Conservation (phyloP, 2,797 vertebrate genomes). For the Picus viridis region DNA sequence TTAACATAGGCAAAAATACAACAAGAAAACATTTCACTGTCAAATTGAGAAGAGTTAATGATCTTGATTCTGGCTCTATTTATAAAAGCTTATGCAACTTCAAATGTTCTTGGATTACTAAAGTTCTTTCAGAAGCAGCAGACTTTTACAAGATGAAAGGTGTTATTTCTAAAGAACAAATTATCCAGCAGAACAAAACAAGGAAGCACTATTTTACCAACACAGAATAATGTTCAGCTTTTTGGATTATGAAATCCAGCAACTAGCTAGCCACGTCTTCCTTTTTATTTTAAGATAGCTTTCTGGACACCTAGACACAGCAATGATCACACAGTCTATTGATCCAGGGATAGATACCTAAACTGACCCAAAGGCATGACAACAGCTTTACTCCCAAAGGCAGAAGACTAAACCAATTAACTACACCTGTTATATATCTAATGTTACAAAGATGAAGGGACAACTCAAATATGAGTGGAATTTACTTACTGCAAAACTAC, state of each 20-base stretch:
- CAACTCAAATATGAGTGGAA: not conserved
- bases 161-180: not conserved
- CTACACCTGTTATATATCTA: not conserved
- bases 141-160: not conserved
- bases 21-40: not conserved
- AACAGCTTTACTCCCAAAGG: not conserved
- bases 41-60: not conserved
- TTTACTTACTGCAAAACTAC: not conserved
- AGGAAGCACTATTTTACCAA: not conserved
- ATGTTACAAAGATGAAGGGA: not conserved
- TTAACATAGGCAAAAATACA: not conserved
- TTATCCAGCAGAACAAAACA: not conserved
- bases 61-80: not conserved
- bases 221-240: not conserved
- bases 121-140: not conserved
- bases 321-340: fast-evolving
- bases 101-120: not conserved
- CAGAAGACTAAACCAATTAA: not conserved
- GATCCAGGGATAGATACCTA: not conserved
- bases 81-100: not conserved
- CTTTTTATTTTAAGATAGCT: not conserved
- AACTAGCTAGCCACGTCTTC: not conserved
- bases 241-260: not conserved
- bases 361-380: not conserved
- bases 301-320: not conserved